A percentile compares a stretch with the other conserved stretches of the same genome.
phyloP scores from a whole-genome alignment of 2,888 invertebrate genomes.

The Rambutsinella grinnellia region DNA sequence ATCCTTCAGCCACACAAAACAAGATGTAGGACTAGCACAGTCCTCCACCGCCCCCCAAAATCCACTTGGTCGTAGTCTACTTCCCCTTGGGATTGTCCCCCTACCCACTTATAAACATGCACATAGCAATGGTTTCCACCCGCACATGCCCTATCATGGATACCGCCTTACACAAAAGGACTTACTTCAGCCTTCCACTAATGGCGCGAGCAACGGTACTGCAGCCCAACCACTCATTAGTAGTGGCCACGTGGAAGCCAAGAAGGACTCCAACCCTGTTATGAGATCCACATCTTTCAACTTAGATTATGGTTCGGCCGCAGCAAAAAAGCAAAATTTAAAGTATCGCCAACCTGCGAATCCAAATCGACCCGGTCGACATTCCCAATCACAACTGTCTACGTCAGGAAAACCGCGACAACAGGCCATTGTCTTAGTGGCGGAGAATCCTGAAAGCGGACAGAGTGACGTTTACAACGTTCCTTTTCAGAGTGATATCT shows the following conservation, averaged over 20 bases:
- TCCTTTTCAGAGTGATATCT: slow-evolving; percentile 63
- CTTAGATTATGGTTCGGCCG: slow-evolving; percentile 9
- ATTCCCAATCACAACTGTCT: neutral
- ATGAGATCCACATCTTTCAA: slow-evolving; percentile 36
- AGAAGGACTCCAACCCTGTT: slow-evolving; percentile 22
- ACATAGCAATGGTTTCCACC: neutral
- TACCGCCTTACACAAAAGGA: slow-evolving; percentile 31
- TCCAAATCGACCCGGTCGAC: neutral
- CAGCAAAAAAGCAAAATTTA: slow-evolving; percentile 7
- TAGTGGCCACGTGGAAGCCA: neutral
- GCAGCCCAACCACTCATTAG: neutral
- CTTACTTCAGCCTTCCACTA: slow-evolving; percentile 19
- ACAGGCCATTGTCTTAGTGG: slow-evolving; percentile 1
- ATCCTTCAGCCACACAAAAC: neutral
- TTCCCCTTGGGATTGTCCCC: slow-evolving; percentile 24
- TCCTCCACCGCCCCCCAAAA: neutral
- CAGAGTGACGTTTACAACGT: slow-evolving; percentile 43
- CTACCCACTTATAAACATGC: slow-evolving; percentile 9
- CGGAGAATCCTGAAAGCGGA: slow-evolving; percentile 16
- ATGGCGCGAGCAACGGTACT: neutral
- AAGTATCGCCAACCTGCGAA: slow-evolving; percentile 8
- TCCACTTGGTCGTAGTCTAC: slow-evolving; percentile 4
- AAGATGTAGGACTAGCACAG: neutral
- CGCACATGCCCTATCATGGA: neutral
- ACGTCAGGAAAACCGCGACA: neutral